Base-by-base conservation (phyloP, 2,888 invertebrate genomes). In the Ornithoptera alexandrae region DNA sequence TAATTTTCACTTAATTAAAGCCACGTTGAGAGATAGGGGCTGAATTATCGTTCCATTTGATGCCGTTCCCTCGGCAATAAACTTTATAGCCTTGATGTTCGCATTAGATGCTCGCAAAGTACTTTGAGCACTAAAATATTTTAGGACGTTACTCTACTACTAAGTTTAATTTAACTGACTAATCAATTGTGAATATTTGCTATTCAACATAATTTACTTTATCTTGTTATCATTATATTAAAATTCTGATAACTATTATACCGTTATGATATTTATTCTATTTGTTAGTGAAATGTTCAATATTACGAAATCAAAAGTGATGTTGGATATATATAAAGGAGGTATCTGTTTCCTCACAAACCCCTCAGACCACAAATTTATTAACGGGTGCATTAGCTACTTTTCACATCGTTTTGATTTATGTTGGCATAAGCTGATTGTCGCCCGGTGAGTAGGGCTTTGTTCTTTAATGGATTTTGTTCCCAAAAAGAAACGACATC, bases 71-170 rank as follows among this genome's bases (percentile, higher is more conserved):
- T 50, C 42, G 42, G 17, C 42, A 57, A 58, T 58, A 65, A 58
- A 65, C 46, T 65, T 65, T 42, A 59, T 60, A 30, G 15, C 59
- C 59, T 66, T 53, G 50, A 66, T 50, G 66, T 60, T 60, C 24
- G 58, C 50, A 20, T 65, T 42, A 42, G 42, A 62, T 22, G 46
- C 42, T 46, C 62, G 20, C 39, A 6, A 66, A 66, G 24, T 59
- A 50, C 56, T 15, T 46, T 24, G 2, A 7, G 7, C 30, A 36
- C 17, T 17, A 42, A 61, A 61, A 36, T 42, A 42, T n/a, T 36
- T 61, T 39, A 10, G 39, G n/a, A 10, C 1, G 7, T 8, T 8
- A 39, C 39, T 39, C 10, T 10, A 8, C 39, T 7, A 39, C 39
- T 39, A 39, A 39, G 39, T 39, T 39, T 39, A 39, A 39, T 36